Conservation (phyloP, 2,888 invertebrate species). For the Octonoba sinensis region DNA sequence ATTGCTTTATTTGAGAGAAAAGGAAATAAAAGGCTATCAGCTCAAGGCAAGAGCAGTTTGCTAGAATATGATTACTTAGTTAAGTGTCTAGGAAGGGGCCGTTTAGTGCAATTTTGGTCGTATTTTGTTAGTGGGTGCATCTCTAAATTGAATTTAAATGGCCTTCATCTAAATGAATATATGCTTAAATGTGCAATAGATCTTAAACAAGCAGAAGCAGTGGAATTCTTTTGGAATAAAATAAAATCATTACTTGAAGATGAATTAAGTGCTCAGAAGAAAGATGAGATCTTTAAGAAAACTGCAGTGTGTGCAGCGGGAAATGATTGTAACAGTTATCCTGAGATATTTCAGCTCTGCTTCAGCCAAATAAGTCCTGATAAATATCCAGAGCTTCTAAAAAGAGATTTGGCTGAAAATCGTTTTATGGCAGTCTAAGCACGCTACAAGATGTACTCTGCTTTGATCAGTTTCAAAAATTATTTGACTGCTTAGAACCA, state of each 20-base stretch:
- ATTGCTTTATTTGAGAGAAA: slow-evolving; percentile 4
- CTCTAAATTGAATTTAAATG: slow-evolving; percentile 4
- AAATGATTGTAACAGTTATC: slow-evolving; percentile 11
- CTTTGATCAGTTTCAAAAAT: slow-evolving; percentile 19
- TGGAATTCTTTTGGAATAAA: slow-evolving; percentile 22
- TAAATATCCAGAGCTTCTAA: slow-evolving; percentile 18
- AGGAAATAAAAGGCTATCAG: not conserved
- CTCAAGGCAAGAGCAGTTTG: not conserved
- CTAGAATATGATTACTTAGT: not conserved
- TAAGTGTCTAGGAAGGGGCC: not conserved
- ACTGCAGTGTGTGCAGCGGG: slow-evolving; percentile 17
- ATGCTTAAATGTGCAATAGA: not conserved
- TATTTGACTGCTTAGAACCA: slow-evolving; percentile 24
- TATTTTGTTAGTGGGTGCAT: not conserved
- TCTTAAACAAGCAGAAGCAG: not conserved
- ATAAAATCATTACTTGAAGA: slow-evolving; percentile 20
- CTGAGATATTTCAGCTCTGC: slow-evolving; percentile 11
- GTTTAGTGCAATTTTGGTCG: not conserved
- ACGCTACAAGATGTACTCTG: slow-evolving; percentile 6
- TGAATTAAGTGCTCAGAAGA: slow-evolving; percentile 15
- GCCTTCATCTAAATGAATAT: not conserved
- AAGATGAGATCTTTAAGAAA: slow-evolving; percentile 14
- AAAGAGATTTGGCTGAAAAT: slow-evolving; percentile 20
- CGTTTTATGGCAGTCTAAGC: slow-evolving; percentile 23
- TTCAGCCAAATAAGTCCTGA: slow-evolving; percentile 25